phyloP scores from a whole-genome alignment of 2,797 vertebrate species.

The Microctenopoma lineatum region DNA sequence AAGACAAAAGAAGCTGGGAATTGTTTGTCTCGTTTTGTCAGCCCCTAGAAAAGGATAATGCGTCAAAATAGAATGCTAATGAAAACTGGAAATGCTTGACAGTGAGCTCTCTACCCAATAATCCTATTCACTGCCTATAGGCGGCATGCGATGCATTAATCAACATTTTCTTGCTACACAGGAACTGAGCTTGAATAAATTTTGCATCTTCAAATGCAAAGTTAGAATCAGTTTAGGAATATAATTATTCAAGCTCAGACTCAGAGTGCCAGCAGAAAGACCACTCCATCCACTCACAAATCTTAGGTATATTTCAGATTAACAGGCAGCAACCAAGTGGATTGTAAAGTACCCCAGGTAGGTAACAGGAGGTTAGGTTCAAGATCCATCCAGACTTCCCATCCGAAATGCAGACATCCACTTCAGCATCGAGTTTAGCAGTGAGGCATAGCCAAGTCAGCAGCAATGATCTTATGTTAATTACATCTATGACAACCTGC shows the following conservation, averaged over 20 bases:
- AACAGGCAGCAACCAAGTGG: slow-evolving; percentile 19
- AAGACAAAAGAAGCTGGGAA: slow-evolving; percentile 71
- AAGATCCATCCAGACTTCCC: slow-evolving; percentile 43
- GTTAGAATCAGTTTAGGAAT: slow-evolving; percentile 44
- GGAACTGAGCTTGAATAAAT: slow-evolving; percentile 54
- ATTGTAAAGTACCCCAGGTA: slow-evolving; percentile 30
- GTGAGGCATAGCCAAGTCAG: slow-evolving; percentile 35
- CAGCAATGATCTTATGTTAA: slow-evolving; percentile 53
- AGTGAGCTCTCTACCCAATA: slow-evolving; percentile 61
- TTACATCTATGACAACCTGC: slow-evolving; percentile 42
- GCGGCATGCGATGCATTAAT: slow-evolving; percentile 60
- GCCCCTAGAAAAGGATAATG: slow-evolving; percentile 61
- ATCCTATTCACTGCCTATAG: slow-evolving; percentile 54
- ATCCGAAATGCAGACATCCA: slow-evolving; percentile 52
- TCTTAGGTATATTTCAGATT: slow-evolving; percentile 40
- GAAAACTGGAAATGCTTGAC: slow-evolving; percentile 73
- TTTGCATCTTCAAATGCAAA: slow-evolving; percentile 53
- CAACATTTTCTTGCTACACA: slow-evolving; percentile 43
- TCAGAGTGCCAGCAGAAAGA: slow-evolving; percentile 43
- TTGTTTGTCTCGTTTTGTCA: slow-evolving; percentile 69
- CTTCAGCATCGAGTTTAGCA: slow-evolving; percentile 58
- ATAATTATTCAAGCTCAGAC: slow-evolving; percentile 39
- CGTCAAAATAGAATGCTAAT: slow-evolving; percentile 78
- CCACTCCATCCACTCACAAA: slow-evolving; percentile 35
- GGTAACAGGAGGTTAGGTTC: slow-evolving; percentile 34